Evolutionary conservation across 2,888 invertebrate species (phyloP).

Genomic region (Pammene aurita): DNA sequence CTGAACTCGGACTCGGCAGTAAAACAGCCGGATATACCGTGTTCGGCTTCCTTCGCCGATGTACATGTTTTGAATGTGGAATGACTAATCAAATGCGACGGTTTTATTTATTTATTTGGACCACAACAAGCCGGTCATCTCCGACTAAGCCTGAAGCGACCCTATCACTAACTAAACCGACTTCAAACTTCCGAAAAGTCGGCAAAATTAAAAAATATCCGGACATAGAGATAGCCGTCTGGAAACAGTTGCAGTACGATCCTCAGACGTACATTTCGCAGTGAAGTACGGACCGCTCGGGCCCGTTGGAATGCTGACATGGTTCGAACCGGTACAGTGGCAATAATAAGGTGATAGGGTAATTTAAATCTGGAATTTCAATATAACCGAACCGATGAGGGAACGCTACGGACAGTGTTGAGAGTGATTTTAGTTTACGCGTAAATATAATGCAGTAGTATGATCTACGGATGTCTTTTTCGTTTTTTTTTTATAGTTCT

Average conservation of each 20-base stretch:
- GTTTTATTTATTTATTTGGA: too few relatives aligned
- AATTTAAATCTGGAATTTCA: slow-evolving; percentile 33
- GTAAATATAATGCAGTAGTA: slow-evolving; percentile 52
- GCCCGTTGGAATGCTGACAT: slow-evolving; percentile 3
- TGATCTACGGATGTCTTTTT: slow-evolving; percentile 45
- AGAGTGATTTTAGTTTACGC: slow-evolving; percentile 42
- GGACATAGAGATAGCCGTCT: not conserved
- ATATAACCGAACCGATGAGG: slow-evolving; percentile 30
- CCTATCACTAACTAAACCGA: too few relatives aligned
- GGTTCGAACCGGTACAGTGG: slow-evolving; percentile 15
- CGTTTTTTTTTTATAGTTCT: slow-evolving; percentile 40
- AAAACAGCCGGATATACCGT: too few relatives aligned
- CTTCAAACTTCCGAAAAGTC: too few relatives aligned
- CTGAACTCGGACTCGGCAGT: too few relatives aligned
- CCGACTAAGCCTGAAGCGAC: too few relatives aligned
- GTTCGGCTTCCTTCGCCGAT: too few relatives aligned
- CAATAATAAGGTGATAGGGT: slow-evolving; percentile 41
- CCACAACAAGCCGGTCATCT: too few relatives aligned
- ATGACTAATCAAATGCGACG: too few relatives aligned
- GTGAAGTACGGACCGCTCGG: slow-evolving; percentile 23
- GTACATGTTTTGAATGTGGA: too few relatives aligned
- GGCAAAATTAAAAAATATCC: not conserved
- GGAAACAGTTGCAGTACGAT: slow-evolving; percentile 1
- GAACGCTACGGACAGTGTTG: slow-evolving; percentile 30
- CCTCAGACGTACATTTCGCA: slow-evolving; percentile 1